These are phyloP conservation scores for Agrochola circellaris DNA, from an alignment of 2,888 invertebrate species.

Conservation along the genomic window DNA sequence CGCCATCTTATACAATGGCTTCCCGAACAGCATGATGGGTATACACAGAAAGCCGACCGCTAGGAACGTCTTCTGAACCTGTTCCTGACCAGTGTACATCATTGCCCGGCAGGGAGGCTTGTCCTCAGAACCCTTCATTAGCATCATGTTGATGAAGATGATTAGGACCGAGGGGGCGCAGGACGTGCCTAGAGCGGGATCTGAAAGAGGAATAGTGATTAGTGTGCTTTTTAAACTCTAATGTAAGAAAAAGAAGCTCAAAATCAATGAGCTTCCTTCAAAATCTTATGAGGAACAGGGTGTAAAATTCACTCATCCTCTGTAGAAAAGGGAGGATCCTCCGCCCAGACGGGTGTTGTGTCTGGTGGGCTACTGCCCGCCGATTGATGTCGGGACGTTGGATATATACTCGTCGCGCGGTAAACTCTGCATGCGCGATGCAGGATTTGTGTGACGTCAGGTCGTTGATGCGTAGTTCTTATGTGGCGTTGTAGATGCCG, in stretches of 20 bases:
- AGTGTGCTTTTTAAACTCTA: neutral
- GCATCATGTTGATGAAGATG: conserved; percentile 95
- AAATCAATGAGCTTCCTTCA: neutral
- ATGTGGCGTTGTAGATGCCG: too few species aligned
- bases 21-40: conserved; percentile 94
- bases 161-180: conserved; percentile 95
- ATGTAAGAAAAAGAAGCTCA: neutral
- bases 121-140: conserved; percentile 88
- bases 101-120: conserved; percentile 88
- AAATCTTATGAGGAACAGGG: neutral
- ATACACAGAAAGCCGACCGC: conserved; percentile 92
- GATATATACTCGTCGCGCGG: too few species aligned
- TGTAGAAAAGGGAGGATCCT: too few species aligned
- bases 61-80: conserved; percentile 92
- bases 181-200: conserved; percentile 84
- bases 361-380: too few species aligned
- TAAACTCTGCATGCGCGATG: too few species aligned
- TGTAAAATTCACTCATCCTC: too few species aligned
- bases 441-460: too few species aligned
- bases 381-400: too few species aligned
- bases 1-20: conserved; percentile 92
- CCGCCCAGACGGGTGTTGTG: too few species aligned
- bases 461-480: too few species aligned
- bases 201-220: conserved; percentile 71
- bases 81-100: conserved; percentile 91